These are phyloP conservation scores for Bicyclus anynana DNA, from an alignment of 1,140 invertebrate species.

Conservation along the genomic window DNA sequence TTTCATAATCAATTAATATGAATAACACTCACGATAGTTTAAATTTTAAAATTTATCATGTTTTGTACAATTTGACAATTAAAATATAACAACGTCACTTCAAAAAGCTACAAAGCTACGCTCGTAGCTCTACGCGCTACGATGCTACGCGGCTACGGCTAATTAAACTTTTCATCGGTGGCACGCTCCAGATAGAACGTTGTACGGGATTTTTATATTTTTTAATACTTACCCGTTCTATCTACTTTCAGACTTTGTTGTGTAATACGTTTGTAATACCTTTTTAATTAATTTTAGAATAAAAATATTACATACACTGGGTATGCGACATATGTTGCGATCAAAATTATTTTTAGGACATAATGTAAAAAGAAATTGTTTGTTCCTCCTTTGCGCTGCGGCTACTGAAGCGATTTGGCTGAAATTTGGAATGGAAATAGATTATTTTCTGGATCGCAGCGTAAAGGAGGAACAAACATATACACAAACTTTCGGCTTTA, in stretches of 20 bases:
- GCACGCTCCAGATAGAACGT: neutral
- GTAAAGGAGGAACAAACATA: no score
- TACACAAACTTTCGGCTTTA: no score
- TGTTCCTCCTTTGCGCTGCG: no score
- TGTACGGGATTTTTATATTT: slow-evolving; percentile 3
- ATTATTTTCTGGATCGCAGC: no score
- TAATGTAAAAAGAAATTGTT: no score
- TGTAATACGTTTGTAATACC: neutral
- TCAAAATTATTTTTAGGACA: no score
- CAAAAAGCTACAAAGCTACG: slow-evolving; percentile 12
- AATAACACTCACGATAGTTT: no score
- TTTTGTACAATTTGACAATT: neutral
- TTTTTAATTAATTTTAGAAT: neutral
- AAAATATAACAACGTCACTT: neutral
- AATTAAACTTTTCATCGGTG: slow-evolving; percentile 11
- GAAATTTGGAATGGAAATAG: no score
- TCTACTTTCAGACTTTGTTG: neutral
- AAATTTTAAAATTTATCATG: no score
- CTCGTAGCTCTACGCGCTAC: slow-evolving; percentile 18
- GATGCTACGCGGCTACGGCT: slow-evolving; percentile 19
- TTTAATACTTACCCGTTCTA: neutral
- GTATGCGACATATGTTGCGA: no score
- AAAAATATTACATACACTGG: neutral
- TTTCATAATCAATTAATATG: no score
- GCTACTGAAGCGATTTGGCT: no score